phyloP scores from a whole-genome alignment of 2,113 vertebrate species.

The Xenopus borealis region DNA sequence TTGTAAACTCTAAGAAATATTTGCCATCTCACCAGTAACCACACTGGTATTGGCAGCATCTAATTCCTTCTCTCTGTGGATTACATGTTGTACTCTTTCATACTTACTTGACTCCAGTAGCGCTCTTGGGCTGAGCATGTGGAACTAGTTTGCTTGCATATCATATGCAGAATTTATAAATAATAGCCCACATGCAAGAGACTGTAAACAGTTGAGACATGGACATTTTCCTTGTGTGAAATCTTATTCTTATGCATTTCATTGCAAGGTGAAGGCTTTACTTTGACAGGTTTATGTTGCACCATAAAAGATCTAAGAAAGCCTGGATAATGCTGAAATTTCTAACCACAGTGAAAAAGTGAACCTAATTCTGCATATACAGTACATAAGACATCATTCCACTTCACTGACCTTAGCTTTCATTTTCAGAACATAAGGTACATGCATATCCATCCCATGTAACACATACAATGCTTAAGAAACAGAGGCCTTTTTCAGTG shows the following conservation, averaged over 20 bases:
- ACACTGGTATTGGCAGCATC: background rate
- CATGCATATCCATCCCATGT: conserved; percentile 76
- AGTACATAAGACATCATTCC: background rate
- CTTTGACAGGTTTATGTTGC: background rate
- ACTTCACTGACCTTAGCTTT: conserved; percentile 45
- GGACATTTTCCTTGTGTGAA: background rate
- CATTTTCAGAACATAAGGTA: conserved; percentile 57
- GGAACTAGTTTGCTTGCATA: background rate
- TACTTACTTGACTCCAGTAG: conserved; percentile 6
- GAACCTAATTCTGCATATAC: background rate
- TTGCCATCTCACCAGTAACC: background rate
- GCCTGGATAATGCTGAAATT: conserved; percentile 5
- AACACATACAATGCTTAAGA: conserved; percentile 32
- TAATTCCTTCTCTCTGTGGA: background rate
- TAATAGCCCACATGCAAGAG: background rate
- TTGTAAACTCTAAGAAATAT: background rate
- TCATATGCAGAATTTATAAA: background rate
- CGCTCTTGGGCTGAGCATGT: background rate
- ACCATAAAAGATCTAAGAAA: conserved; percentile 1
- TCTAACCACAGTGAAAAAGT: background rate
- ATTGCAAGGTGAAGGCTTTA: background rate
- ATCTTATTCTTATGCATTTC: background rate
- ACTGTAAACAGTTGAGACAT: background rate
- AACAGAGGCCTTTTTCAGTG: background rate
- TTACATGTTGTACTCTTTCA: background rate